Base-by-base conservation (phyloP, 2,888 invertebrate species). In the Pterostichus madidus region DNA sequence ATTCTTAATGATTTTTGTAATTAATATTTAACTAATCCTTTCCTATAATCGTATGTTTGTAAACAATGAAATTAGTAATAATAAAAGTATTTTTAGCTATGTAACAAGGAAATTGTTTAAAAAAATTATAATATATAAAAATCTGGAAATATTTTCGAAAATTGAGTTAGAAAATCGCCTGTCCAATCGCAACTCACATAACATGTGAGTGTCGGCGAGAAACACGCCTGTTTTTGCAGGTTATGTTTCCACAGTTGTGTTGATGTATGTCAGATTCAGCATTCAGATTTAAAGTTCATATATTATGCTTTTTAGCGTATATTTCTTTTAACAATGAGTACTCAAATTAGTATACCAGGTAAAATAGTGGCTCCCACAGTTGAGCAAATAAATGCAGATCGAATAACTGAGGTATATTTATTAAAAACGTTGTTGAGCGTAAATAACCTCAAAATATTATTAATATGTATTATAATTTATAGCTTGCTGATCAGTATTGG, bases 401-500 rank as follows among this genome's bases (percentile, higher is more conserved):
- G 95, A 88, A 96, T 98, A 86, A 98, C 97, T 85, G 95, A 96
- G 92, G 96, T 96, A 92, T 71, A 17, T 39, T 68, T 24, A 39
- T 39, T 39, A 7, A 7, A 39, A 1, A 39, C 39, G 39, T 39
- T 6, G 1, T 7, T 3, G 5, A 39, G 8, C 39, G 39, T 39
- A 3, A 5, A 39, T 39, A 39, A 39, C 39, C 39, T 39, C 8
- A 39, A 39, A 39, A 5, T 39, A 39, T 39, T 39, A 7, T 5
- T 39, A 39, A 39, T 39, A 39, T 39, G 1, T 39, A 39, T 85
- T 84, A 84, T 61, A 80, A 61, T 71, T 90, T 91, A 73, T 91
- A 98, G 97, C 92, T 98, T 35, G 97, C 98, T 1, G 94, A 95
- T 84, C 95, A 96, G 88, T 97, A 97, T 89, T 99, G 99, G 99